A percentile compares a stretch with the other conserved stretches of the same genome.
Conservation (phyloP, 2,888 invertebrate genomes). For the Andrena flavipes region DNA sequence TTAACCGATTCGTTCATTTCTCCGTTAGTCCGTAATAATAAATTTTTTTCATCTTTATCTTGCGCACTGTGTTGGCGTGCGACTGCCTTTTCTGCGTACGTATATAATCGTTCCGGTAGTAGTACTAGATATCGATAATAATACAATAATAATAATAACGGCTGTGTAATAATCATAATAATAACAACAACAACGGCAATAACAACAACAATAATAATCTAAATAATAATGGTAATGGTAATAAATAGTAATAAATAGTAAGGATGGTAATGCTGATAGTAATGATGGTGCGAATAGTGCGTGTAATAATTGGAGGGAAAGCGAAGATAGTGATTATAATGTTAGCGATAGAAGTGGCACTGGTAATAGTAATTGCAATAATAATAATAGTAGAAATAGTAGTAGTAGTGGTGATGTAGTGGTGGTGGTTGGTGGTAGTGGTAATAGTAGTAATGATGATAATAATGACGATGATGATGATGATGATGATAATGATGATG, state of each 20-base stretch:
- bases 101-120: not conserved
- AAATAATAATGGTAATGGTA: conserved; percentile 1
- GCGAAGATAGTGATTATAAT: not conserved
- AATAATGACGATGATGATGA: no score
- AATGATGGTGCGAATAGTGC: not conserved
- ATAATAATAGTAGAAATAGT: not conserved
- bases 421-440: not conserved
- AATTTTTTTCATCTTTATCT: conserved; percentile 52
- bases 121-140: conserved; percentile 3
- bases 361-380: not conserved
- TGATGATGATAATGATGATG: no score
- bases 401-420: not conserved
- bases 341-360: not conserved
- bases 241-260: conserved; percentile 12
- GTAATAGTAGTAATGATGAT: no score
- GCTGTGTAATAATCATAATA: conserved; percentile 4
- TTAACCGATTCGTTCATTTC: conserved; percentile 17
- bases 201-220: conserved; percentile 6
- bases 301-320: not conserved
- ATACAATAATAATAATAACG: conserved; percentile 16
- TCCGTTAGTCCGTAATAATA: conserved; percentile 30
- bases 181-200: conserved; percentile 1
- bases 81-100: not conserved
- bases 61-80: not conserved
- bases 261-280: not conserved